Percentiles rank a stretch among this genome's conserved stretches.
Conservation (phyloP, 2,113 vertebrate genomes). For the Antechinus stuartii region DNA sequence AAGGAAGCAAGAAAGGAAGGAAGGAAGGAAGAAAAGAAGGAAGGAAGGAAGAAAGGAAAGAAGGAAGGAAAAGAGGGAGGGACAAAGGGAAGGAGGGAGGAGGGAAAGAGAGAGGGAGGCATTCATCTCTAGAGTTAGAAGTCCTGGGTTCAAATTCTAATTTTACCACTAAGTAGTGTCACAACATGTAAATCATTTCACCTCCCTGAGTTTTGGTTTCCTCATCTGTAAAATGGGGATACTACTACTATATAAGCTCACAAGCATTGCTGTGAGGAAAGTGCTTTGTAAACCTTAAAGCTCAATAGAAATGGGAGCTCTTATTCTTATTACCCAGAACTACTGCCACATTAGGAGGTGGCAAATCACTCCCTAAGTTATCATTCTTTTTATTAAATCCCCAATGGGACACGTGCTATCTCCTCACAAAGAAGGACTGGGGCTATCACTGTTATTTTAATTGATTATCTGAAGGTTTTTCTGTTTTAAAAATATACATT, state of each 20-base stretch:
- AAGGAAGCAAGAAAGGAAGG: no score
- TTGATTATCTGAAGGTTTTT: background rate
- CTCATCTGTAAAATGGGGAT: background rate
- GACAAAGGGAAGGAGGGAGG: no score
- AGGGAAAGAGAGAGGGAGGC: background rate
- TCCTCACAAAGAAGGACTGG: background rate
- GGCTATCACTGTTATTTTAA: background rate
- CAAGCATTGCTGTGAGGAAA: background rate
- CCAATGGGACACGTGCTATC: background rate
- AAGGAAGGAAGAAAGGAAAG: no score
- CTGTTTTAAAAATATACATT: background rate
- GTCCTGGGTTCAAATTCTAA: background rate
- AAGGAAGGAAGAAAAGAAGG: rapidly evolving
- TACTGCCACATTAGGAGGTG: background rate
- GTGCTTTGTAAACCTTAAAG: background rate
- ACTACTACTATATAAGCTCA: background rate
- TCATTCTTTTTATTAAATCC: background rate
- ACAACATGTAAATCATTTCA: background rate
- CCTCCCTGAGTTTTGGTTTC: background rate
- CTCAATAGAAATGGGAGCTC: background rate
- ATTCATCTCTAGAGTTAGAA: background rate
- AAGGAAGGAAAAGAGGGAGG: no score
- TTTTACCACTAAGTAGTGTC: background rate
- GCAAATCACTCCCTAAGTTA: background rate
- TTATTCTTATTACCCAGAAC: background rate